Percentiles rank a stretch among this genome's conserved stretches.
Evolutionary conservation across 1,140 invertebrate genomes (phyloP).

Genomic region (Tetramorium alpestre): DNA sequence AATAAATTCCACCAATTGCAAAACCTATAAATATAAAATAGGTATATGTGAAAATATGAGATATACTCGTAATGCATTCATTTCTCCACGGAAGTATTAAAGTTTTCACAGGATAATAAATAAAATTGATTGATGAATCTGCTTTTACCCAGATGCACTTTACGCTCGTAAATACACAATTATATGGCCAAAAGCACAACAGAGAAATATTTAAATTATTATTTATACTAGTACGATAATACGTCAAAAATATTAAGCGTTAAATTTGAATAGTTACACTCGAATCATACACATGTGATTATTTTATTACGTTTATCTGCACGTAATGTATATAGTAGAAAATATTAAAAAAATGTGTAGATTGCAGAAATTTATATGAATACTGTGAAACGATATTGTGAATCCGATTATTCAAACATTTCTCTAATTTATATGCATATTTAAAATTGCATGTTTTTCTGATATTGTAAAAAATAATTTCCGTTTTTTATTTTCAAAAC

Average conservation of each 20-base stretch:
- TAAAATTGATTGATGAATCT: not conserved
- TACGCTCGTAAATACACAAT: not conserved
- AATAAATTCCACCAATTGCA: slow-evolving; percentile 96
- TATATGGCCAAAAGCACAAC: not conserved
- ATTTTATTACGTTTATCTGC: not conserved
- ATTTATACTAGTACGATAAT: not conserved
- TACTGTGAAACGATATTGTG: not conserved
- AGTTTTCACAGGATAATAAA: slow-evolving; percentile 15
- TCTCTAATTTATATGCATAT: not conserved
- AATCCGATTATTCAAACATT: not conserved
- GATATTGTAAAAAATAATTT: not conserved
- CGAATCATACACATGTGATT: not conserved
- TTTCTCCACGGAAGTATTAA: not conserved
- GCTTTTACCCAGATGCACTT: not conserved
- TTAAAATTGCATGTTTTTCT: not conserved
- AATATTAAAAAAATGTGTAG: not conserved
- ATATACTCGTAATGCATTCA: not conserved
- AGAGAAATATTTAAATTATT: slow-evolving; percentile 7
- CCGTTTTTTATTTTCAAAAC: not conserved
- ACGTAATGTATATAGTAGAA: not conserved
- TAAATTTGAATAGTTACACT: not conserved
- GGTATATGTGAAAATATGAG: not conserved
- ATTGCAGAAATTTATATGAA: not conserved
- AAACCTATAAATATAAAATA: slow-evolving; percentile 84
- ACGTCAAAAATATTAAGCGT: not conserved